Conservation (phyloP, 2,113 vertebrate species). For the Syrrhaptes paradoxus region DNA sequence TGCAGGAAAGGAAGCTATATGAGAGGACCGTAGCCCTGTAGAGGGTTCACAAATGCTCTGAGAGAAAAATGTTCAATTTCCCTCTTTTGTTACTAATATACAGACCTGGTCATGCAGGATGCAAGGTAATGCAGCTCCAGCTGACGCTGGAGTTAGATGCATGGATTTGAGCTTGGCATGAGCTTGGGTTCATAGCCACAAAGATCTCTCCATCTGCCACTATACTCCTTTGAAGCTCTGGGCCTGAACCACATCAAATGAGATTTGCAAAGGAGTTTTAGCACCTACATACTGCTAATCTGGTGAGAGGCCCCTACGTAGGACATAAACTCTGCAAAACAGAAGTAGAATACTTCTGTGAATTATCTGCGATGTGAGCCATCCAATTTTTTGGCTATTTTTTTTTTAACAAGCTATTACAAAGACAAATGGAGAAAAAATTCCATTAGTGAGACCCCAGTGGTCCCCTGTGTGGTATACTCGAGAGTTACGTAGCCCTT, state of each 20-base stretch:
- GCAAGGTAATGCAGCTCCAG: background rate
- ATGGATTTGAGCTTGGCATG: background rate
- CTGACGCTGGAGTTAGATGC: background rate
- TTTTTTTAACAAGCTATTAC: background rate
- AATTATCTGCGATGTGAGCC: background rate
- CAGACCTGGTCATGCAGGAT: background rate
- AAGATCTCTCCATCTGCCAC: background rate
- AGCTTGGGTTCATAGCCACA: background rate
- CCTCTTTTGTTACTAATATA: background rate
- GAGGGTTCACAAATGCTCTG: background rate
- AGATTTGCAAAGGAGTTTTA: background rate
- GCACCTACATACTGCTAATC: background rate
- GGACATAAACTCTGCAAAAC: background rate
- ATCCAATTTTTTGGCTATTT: background rate
- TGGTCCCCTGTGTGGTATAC: background rate
- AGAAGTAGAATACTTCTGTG: background rate
- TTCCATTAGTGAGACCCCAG: background rate
- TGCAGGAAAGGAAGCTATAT: background rate
- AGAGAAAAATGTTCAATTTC: background rate
- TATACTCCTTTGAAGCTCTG: background rate
- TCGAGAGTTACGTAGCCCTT: background rate
- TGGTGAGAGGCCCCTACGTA: rapidly evolving
- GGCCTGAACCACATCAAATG: background rate
- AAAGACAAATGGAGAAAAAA: background rate
- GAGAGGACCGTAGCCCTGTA: background rate